Percentiles rank a stretch among this genome's conserved stretches.
phyloP scores from a whole-genome alignment of 2,113 vertebrate genomes.

The Desmodus rotundus region DNA sequence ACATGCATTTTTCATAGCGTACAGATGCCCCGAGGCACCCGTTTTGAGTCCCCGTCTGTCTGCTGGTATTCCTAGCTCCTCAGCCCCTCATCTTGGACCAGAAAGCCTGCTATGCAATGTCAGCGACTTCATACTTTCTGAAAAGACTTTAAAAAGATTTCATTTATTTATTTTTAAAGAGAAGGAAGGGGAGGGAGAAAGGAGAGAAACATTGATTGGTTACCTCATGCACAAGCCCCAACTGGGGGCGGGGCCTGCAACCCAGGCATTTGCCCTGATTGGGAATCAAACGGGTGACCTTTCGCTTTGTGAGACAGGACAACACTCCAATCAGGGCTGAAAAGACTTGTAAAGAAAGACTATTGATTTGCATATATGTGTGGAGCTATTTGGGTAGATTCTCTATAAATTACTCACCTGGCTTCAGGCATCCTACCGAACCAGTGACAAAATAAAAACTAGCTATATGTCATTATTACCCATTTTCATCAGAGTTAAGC shows the following conservation, averaged over 20 bases:
- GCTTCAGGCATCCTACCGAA: not conserved
- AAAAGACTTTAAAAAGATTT: not conserved
- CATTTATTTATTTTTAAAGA: too few species aligned
- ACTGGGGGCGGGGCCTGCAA: too few species aligned
- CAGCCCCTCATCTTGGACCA: not conserved
- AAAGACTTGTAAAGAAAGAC: not conserved
- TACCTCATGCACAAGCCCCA: too few species aligned
- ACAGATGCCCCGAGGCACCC: not conserved
- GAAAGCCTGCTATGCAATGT: not conserved
- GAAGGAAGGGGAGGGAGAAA: too few species aligned
- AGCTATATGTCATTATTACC: not conserved
- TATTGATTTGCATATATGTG: not conserved
- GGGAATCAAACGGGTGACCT: too few species aligned
- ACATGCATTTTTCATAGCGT: not conserved
- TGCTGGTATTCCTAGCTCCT: not conserved
- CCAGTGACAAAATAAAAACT: not conserved
- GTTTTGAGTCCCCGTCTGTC: not conserved
- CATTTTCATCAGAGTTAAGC: not conserved
- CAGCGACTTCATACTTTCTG: not conserved
- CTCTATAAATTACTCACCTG: not conserved
- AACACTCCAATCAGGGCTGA: not conserved
- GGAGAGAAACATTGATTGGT: too few species aligned
- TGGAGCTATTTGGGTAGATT: not conserved
- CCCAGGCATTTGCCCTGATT: too few species aligned
- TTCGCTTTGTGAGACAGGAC: too few species aligned